These are phyloP conservation scores for Oryzias dopingdopingensis DNA, from an alignment of 2,797 vertebrate species.

Conservation along the genomic window DNA sequence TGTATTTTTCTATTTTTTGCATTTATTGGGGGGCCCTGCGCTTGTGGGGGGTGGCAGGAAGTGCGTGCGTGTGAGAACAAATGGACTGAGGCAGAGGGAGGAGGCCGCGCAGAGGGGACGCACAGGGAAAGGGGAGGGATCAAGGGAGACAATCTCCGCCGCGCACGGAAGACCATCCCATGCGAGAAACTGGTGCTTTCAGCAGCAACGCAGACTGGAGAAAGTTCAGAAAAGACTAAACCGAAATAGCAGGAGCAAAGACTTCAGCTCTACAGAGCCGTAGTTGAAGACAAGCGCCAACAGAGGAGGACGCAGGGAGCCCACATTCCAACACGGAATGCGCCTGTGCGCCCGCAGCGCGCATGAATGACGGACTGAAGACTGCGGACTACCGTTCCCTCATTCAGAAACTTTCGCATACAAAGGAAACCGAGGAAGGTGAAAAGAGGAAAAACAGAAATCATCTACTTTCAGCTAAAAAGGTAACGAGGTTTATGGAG, in stretches of 20 bases:
- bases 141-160: conserved; percentile 38
- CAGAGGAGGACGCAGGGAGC: conserved; percentile 15
- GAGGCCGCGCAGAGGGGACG: conserved; percentile 41
- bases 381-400: conserved; percentile 48
- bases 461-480: conserved; percentile 24
- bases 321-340: conserved; percentile 64
- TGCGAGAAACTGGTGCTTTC: conserved; percentile 73
- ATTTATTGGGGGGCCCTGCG: conserved; percentile 1
- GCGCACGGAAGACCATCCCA: conserved; percentile 75
- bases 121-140: conserved; percentile 57
- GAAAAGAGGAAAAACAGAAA: conserved; percentile 2
- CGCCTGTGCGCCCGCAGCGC: conserved; percentile 45
- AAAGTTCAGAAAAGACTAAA: conserved; percentile 44
- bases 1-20: too few relatives aligned
- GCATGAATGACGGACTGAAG: conserved; percentile 58
- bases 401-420: conserved; percentile 34
- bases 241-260: conserved; percentile 17
- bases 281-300: neutral
- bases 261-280: too few relatives aligned
- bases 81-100: conserved; percentile 45
- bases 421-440: conserved; percentile 23
- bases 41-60: conserved; percentile 25
- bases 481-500: conserved; percentile 53
- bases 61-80: conserved; percentile 48
- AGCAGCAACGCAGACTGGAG: conserved; percentile 49